Conservation (phyloP, 2,797 vertebrate genomes). For the Epinephelus coioides region DNA sequence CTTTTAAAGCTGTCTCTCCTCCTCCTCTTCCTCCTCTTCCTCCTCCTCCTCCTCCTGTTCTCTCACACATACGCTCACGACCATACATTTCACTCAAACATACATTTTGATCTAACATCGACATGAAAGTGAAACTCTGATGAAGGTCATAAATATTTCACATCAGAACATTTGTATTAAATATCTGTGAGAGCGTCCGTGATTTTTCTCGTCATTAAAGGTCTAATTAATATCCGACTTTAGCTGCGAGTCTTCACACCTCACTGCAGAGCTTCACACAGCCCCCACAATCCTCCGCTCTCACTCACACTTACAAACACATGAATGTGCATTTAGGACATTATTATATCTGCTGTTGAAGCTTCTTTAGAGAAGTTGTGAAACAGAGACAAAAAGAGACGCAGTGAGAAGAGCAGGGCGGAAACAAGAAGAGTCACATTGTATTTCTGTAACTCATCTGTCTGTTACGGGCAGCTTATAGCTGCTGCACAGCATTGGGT, state of each 20-base stretch:
- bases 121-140: too few relatives aligned
- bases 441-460: too few relatives aligned
- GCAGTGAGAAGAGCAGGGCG: too few relatives aligned
- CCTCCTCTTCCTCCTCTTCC: neutral
- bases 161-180: neutral
- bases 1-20: neutral
- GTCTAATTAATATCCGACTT: neutral
- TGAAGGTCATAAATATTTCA: neutral
- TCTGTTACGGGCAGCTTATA: too few relatives aligned
- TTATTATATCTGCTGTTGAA: neutral
- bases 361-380: neutral
- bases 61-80: too few relatives aligned
- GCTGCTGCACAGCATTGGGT: too few relatives aligned
- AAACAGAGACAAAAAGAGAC: neutral
- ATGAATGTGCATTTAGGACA: neutral
- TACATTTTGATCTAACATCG: too few relatives aligned
- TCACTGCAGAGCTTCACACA: slow-evolving; percentile 11
- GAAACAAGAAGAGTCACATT: too few relatives aligned
- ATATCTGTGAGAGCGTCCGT: neutral
- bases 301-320: neutral
- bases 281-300: slow-evolving; percentile 10
- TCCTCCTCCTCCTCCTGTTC: too few relatives aligned
- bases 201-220: neutral
- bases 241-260: neutral
- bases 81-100: too few relatives aligned